Base-by-base conservation (phyloP, 2,888 invertebrate genomes). In the Gandaritis pyraliata region DNA sequence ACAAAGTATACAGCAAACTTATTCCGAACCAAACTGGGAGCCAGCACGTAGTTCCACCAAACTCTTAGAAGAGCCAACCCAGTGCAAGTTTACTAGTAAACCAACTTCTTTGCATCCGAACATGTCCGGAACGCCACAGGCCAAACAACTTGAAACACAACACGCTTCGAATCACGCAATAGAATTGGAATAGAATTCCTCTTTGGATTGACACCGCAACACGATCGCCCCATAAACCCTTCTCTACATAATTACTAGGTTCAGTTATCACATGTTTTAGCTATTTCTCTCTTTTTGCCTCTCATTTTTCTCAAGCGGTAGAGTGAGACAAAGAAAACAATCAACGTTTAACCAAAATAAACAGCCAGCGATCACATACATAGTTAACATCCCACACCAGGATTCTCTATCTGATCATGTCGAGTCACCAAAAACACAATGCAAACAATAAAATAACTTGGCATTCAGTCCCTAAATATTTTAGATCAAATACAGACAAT, bases 51-150 rank as follows among this genome's bases (percentile, higher is more conserved):
- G 48, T 30, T 68, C 58, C 61, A 68, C 70, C 64, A 54, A 67
- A 68, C 72, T 71, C 48, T 30, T 12, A 65, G 66, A 69, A 43
- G 43, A 43, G 16, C 43, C 43, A 43, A 3, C 43, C 61, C 61
- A 66, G 68, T 63, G 56, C 70, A 72, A 79, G 71, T 77, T 74
- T 65, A 53, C 55, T 61, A 65, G 64, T 67, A 67, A 65, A 69
- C 62, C 57, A 73, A 77, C 72, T 75, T 78, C 75, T 77, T 77
- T 74, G 72, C 68, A 70, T 72, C 71, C 53, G 69, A 74, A 73
- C 69, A 76, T 70, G 67, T 72, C 61, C 63, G 60, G 57, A 65
- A 64, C 59, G 72, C 74, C 69, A 67, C 65, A 69, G 66, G 63
- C 63, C 46, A 60, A 65, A 66, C 63, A 62, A 68, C 65, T 70